Evolutionary conservation across 2,888 invertebrate genomes (phyloP).

Genomic region (Coronaproctus castanopsis): DNA sequence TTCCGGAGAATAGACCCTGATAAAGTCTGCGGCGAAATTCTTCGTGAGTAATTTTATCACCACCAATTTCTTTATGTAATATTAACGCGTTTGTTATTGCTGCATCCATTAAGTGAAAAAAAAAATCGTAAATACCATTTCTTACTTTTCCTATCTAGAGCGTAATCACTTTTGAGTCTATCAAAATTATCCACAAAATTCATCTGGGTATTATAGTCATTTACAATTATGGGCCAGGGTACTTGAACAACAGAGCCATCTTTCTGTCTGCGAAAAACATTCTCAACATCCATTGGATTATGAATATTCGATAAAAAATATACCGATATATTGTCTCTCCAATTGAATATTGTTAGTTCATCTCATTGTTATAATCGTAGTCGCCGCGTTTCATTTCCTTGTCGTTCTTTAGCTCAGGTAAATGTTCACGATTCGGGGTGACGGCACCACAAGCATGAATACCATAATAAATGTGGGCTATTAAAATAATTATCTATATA

Average conservation of each 20-base stretch:
- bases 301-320: not conserved
- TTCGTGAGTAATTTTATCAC: not conserved
- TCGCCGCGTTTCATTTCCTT: not conserved
- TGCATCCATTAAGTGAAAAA: slow-evolving; percentile 9
- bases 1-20: not conserved
- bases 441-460: not conserved
- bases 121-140: slow-evolving; percentile 10
- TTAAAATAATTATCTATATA: not conserved
- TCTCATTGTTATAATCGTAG: not conserved
- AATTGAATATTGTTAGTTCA: not conserved
- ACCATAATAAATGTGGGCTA: not conserved
- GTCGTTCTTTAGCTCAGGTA: not conserved
- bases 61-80: not conserved
- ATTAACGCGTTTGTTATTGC: not conserved
- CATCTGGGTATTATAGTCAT: slow-evolving; percentile 9
- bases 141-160: slow-evolving; percentile 4
- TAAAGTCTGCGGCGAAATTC: not conserved
- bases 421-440: not conserved
- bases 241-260: slow-evolving; percentile 3
- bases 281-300: not conserved
- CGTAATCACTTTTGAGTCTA: slow-evolving; percentile 6
- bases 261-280: slow-evolving; percentile 19
- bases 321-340: not conserved
- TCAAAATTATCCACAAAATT: slow-evolving; percentile 13
- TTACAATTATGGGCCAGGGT: slow-evolving; percentile 3